Conservation (phyloP, 2,888 invertebrate species). For the Germaria angustata region DNA sequence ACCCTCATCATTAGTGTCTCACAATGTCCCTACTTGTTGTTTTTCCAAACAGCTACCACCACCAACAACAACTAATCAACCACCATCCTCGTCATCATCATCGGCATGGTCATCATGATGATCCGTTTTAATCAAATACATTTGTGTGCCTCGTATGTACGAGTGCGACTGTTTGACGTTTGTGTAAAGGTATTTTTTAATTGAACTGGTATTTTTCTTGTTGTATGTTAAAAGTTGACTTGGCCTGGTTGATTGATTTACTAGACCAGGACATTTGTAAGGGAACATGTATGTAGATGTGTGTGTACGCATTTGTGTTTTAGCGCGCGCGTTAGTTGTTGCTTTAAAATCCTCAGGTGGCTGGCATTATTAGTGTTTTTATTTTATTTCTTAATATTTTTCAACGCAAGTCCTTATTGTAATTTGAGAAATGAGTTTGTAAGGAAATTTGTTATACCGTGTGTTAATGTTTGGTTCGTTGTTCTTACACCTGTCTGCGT, state of each 20-base stretch:
- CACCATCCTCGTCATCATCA: constrained; percentile 26
- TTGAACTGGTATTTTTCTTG: constrained; percentile 73
- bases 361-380: constrained; percentile 31
- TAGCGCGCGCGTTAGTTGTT: constrained; percentile 60
- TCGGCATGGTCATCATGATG: constrained; percentile 24
- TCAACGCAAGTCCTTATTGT: neutral
- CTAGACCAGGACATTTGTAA: constrained; percentile 58
- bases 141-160: neutral
- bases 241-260: constrained; percentile 76
- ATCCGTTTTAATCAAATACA: constrained; percentile 53
- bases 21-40: constrained; percentile 54
- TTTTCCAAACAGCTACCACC: constrained; percentile 47
- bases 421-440: constrained; percentile 31
- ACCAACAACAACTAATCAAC: constrained; percentile 2
- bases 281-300: constrained; percentile 32
- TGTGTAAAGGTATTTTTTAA: constrained; percentile 74
- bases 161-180: neutral
- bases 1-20: constrained; percentile 61
- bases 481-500: constrained; percentile 65
- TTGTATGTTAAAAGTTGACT: neutral
- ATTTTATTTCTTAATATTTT: constrained; percentile 1
- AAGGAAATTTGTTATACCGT: constrained; percentile 46
- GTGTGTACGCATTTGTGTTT: too few species aligned
- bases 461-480: neutral
- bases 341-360: constrained; percentile 64